Conservation (phyloP, 2,113 vertebrate species). For the Vulpes lagopus region DNA sequence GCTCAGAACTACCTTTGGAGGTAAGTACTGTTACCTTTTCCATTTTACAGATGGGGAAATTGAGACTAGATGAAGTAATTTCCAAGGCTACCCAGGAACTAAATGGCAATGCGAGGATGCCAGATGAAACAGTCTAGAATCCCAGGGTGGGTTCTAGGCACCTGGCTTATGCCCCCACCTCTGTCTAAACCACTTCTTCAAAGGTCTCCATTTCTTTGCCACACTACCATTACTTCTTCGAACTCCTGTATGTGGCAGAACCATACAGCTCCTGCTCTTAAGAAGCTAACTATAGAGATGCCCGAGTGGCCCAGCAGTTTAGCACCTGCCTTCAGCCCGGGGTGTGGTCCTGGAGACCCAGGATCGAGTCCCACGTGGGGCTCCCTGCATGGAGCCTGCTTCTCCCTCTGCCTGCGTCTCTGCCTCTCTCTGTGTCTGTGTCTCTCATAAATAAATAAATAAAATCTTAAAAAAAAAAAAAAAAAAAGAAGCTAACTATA, state of each 20-base stretch:
- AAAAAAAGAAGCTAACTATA: constrained; percentile 29
- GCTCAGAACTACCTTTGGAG: background rate
- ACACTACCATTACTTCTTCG: background rate
- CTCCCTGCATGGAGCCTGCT: too few relatives aligned
- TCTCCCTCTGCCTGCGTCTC: too few relatives aligned
- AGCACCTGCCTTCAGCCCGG: too few relatives aligned
- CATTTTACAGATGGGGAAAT: constrained; percentile 46
- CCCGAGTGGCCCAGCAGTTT: too few relatives aligned
- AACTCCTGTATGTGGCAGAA: background rate
- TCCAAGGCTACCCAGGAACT: constrained; percentile 13
- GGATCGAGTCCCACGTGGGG: too few relatives aligned
- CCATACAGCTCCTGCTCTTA: constrained; percentile 35
- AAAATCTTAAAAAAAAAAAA: too few relatives aligned
- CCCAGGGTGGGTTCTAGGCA: background rate
- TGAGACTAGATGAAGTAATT: constrained; percentile 32
- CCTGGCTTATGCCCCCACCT: background rate
- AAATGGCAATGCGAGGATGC: background rate
- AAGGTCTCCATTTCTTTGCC: background rate
- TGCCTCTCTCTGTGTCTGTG: too few relatives aligned
- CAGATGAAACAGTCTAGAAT: background rate
- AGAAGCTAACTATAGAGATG: constrained; percentile 9
- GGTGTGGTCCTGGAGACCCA: too few relatives aligned
- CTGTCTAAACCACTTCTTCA: background rate
- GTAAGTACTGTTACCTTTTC: background rate
- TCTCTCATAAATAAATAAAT: too few relatives aligned